Evolutionary conservation across 2,888 invertebrate species (phyloP).

Genomic region (Nebria brevicollis): DNA sequence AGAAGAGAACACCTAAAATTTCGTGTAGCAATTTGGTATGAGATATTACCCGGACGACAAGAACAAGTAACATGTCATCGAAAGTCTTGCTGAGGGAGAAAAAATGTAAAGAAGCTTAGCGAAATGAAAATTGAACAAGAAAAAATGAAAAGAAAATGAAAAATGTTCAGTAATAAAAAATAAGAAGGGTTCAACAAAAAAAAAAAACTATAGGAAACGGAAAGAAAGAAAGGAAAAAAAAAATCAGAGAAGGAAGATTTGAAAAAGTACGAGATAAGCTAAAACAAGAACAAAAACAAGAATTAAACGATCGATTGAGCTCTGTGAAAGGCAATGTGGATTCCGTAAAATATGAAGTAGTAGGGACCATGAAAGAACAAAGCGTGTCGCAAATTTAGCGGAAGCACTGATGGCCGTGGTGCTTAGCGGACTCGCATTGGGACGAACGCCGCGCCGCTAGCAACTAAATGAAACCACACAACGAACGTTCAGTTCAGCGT

Average conservation of each 20-base stretch:
- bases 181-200: not conserved
- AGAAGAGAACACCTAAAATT: not conserved
- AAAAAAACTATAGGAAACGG: not conserved
- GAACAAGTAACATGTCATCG: slow-evolving; percentile 1
- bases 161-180: not conserved
- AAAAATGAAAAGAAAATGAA: not conserved
- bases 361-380: not conserved
- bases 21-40: not conserved
- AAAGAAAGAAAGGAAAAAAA: not conserved
- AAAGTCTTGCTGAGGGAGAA: not conserved
- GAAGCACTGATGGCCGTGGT: not conserved
- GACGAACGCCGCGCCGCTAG: not conserved
- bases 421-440: not conserved
- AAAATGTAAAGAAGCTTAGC: not conserved
- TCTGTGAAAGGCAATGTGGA: slow-evolving; percentile 1
- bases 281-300: slow-evolving; percentile 1
- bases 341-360: slow-evolving; percentile 1
- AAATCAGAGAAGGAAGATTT: not conserved
- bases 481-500: not conserved
- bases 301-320: slow-evolving; percentile 1
- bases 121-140: slow-evolving; percentile 1
- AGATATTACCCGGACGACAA: not conserved
- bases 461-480: not conserved
- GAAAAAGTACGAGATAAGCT: slow-evolving; percentile 1
- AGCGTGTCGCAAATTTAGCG: slow-evolving; percentile 1